phyloP scores from a whole-genome alignment of 2,113 vertebrate species.

The Egretta garzetta region DNA sequence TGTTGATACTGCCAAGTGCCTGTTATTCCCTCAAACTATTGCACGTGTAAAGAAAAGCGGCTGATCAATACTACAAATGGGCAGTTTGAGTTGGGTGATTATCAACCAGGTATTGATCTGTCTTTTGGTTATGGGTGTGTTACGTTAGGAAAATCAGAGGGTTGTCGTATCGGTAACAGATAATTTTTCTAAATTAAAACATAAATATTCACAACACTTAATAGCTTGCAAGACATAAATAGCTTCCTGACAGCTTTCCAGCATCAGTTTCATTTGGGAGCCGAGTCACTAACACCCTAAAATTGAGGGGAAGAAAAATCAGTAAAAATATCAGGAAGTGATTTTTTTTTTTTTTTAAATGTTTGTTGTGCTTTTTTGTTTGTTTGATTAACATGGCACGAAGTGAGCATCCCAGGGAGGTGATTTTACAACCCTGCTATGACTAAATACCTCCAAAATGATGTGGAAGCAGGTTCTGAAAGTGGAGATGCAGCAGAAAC shows the following conservation, averaged over 20 bases:
- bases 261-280: not conserved
- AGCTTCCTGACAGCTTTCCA: conserved; percentile 25
- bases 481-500: conserved; percentile 22
- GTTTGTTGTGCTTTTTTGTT: not conserved
- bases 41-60: not conserved
- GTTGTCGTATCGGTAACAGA: not conserved
- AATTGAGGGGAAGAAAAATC: not conserved
- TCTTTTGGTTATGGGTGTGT: not conserved
- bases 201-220: not conserved
- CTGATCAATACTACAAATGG: conserved; percentile 26
- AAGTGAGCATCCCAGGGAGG: not conserved
- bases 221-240: not conserved
- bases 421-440: not conserved
- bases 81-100: not conserved
- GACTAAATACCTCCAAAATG: not conserved
- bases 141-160: not conserved
- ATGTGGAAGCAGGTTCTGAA: conserved; percentile 25
- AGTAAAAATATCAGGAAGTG: not conserved
- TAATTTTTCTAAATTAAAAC: conserved; percentile 27
- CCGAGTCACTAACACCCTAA: not conserved
- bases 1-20: conserved; percentile 59
- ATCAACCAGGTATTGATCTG: not conserved
- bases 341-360: not conserved
- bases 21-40: conserved; percentile 5
- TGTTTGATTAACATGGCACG: not conserved